These are phyloP conservation scores for Apodemia zela DNA, from an alignment of 2,888 invertebrate genomes.

Conservation along the genomic window DNA sequence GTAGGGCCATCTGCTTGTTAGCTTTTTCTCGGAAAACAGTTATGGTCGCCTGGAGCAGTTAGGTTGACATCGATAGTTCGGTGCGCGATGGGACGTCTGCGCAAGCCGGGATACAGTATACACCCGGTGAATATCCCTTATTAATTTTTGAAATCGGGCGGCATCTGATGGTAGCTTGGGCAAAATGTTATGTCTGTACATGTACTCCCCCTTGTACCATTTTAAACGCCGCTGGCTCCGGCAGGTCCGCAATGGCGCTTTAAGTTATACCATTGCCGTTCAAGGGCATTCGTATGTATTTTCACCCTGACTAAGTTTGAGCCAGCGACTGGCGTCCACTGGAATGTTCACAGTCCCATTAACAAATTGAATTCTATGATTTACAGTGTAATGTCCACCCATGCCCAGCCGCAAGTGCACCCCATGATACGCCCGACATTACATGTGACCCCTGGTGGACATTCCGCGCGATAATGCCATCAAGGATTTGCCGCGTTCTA, in stretches of 20 bases:
- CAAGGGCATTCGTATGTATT: neutral
- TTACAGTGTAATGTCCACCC: neutral
- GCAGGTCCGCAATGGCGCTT: constrained; percentile 12
- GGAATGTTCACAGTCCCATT: neutral
- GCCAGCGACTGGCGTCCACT: neutral
- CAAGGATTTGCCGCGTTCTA: neutral
- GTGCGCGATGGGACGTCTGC: neutral
- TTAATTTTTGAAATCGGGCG: neutral
- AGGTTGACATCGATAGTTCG: too few relatives aligned
- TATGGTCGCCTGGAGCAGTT: too few relatives aligned
- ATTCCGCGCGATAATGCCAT: neutral
- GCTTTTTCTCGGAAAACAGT: too few relatives aligned
- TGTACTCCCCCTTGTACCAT: constrained; percentile 12
- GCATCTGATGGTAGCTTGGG: neutral
- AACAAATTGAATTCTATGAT: neutral
- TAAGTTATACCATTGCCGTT: neutral
- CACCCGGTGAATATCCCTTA: constrained; percentile 8
- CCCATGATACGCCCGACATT: neutral
- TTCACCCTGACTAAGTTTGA: neutral
- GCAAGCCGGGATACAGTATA: neutral
- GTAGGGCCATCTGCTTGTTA: too few relatives aligned
- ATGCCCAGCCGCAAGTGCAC: neutral
- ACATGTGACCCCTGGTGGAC: neutral
- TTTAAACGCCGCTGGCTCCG: neutral
- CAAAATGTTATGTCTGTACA: constrained; percentile 1